These are phyloP conservation scores for Luscinia megarhynchos DNA, from an alignment of 2,797 vertebrate species.

Conservation along the genomic window DNA sequence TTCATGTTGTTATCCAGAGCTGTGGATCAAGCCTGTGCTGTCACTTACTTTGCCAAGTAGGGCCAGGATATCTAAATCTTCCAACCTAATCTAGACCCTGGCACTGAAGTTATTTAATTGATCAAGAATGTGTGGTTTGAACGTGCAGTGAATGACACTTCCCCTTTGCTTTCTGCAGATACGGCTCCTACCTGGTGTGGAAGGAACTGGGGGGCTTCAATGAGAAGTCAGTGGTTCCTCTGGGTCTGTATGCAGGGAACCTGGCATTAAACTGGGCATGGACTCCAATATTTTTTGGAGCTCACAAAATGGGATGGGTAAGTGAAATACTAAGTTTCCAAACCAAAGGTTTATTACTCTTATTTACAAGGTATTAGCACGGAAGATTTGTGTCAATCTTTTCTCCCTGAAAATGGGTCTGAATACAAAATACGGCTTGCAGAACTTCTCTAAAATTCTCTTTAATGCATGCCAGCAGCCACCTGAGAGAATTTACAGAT, in stretches of 20 bases:
- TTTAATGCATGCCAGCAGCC: neutral
- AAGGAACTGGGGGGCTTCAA: slow-evolving; percentile 81
- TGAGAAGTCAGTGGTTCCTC: slow-evolving; percentile 72
- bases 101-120: neutral
- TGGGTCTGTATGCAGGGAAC: slow-evolving; percentile 81
- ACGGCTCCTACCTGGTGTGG: slow-evolving; percentile 81
- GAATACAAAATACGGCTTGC: neutral
- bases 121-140: neutral
- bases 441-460: neutral
- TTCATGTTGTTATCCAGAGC: neutral
- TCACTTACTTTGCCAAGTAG: neutral
- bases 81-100: neutral
- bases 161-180: slow-evolving; percentile 63
- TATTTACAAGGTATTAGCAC: neutral
- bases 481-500: neutral
- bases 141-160: neutral
- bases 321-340: slow-evolving; percentile 44
- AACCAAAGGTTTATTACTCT: neutral
- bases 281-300: slow-evolving; percentile 80
- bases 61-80: neutral
- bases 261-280: slow-evolving; percentile 82
- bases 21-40: neutral
- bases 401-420: neutral
- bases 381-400: neutral
- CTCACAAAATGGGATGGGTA: slow-evolving; percentile 80